Evolutionary conservation across 2,113 vertebrate species (phyloP).

Genomic region (Plectropomus leopardus): DNA sequence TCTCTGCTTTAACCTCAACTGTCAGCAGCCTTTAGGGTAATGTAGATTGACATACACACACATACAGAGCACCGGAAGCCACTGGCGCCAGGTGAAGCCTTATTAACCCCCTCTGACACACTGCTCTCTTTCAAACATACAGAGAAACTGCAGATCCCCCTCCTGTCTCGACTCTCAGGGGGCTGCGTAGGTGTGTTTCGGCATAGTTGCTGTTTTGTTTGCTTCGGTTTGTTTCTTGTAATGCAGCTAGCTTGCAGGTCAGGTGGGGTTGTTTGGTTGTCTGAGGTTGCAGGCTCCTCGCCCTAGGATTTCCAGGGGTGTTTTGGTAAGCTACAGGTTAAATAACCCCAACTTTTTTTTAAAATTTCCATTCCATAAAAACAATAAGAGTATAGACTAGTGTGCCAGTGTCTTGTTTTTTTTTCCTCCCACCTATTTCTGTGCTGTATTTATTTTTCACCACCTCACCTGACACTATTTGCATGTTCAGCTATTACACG

Average conservation of each 20-base stretch:
- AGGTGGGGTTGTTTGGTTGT: slow-evolving; percentile 57
- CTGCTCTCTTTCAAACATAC: slow-evolving; percentile 69
- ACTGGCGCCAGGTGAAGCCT: slow-evolving; percentile 67
- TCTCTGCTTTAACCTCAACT: slow-evolving; percentile 24
- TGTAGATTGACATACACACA: neutral
- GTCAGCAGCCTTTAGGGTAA: neutral
- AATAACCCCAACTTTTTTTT: slow-evolving; percentile 9
- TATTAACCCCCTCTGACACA: slow-evolving; percentile 64
- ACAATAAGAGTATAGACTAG: slow-evolving; percentile 44
- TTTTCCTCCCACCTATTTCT: slow-evolving; percentile 45
- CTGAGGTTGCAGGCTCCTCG: slow-evolving; percentile 57
- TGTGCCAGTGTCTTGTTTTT: slow-evolving; percentile 34
- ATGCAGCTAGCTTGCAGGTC: slow-evolving; percentile 27
- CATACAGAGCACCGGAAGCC: slow-evolving; percentile 22
- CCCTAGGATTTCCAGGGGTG: slow-evolving; percentile 37
- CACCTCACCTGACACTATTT: slow-evolving; percentile 50
- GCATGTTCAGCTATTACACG: slow-evolving; percentile 49
- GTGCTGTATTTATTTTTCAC: slow-evolving; percentile 53
- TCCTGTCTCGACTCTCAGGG: slow-evolving; percentile 20
- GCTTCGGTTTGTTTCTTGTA: slow-evolving; percentile 50
- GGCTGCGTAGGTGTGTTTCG: slow-evolving; percentile 43
- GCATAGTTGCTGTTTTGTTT: slow-evolving; percentile 51
- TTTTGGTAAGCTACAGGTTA: slow-evolving; percentile 49
- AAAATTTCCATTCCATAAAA: slow-evolving; percentile 17
- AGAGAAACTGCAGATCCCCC: slow-evolving; percentile 29